Conservation (phyloP, 2,113 vertebrate species). For the Lota lota region DNA sequence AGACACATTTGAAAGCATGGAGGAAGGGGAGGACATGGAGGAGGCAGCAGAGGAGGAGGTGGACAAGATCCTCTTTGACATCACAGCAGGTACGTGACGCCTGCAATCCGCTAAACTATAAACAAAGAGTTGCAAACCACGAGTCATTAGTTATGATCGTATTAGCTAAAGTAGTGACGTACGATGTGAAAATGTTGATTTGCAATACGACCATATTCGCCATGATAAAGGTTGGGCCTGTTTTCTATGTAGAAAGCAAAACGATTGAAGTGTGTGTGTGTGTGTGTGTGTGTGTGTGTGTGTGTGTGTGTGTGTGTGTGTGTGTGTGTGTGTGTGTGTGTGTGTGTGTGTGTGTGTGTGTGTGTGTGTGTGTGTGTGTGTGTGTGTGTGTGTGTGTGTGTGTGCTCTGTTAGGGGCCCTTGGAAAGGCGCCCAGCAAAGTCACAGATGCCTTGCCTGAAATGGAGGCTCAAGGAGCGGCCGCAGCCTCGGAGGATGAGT, state of each 20-base stretch:
- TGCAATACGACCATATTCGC: too few species aligned
- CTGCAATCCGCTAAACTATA: background rate
- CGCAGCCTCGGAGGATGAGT: slow-evolving; percentile 80
- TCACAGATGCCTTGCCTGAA: slow-evolving; percentile 89
- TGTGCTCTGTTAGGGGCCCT: slow-evolving; percentile 81
- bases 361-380: too few species aligned
- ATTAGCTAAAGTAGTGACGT: background rate
- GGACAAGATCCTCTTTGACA: slow-evolving; percentile 95
- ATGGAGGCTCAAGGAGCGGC: slow-evolving; percentile 73
- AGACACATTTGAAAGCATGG: slow-evolving; percentile 94
- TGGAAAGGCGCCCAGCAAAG: slow-evolving; percentile 95
- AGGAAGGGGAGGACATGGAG: slow-evolving; percentile 97
- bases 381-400: background rate
- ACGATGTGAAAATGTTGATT: too few species aligned
- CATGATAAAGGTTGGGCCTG: too few species aligned
- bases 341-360: too few species aligned
- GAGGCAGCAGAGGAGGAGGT: slow-evolving; percentile 93
- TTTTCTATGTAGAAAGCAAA: background rate
- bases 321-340: too few species aligned
- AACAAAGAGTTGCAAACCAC: background rate
- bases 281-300: too few species aligned
- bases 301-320: too few species aligned
- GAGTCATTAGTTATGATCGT: background rate
- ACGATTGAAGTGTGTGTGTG: background rate
- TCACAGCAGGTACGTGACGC: slow-evolving; percentile 87